Percentiles rank a stretch among this genome's conserved stretches.
Evolutionary conservation across 35 echinoderm and acorn worm genomes (phyloP).

Genomic region (Amphiura filiformis): DNA sequence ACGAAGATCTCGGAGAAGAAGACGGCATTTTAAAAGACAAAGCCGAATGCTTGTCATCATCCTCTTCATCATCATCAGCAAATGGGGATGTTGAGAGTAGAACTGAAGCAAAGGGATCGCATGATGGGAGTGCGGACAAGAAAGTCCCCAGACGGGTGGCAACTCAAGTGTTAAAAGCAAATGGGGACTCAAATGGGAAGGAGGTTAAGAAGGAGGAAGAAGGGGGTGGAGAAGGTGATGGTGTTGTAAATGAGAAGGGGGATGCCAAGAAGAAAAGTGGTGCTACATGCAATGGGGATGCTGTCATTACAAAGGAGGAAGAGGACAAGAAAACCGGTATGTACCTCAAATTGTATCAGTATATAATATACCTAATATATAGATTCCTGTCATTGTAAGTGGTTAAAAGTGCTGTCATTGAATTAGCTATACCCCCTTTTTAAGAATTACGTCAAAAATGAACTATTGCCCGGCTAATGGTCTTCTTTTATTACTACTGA

Average conservation of each 20-base stretch:
- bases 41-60: slow-evolving; percentile 16
- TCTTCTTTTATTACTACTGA: no score
- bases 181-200: slow-evolving; percentile 15
- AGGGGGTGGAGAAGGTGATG: slow-evolving; percentile 25
- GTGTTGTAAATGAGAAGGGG: slow-evolving; percentile 31
- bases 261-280: slow-evolving; percentile 20
- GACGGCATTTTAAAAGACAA: slow-evolving; percentile 6
- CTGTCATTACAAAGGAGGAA: not conserved
- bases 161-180: not conserved
- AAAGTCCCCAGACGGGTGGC: not conserved
- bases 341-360: no score
- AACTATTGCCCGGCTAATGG: no score
- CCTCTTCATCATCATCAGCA: not conserved
- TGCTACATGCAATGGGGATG: not conserved
- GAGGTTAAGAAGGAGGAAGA: slow-evolving; percentile 24
- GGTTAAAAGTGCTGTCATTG: no score
- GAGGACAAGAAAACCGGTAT: no score
- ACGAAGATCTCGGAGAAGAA: not conserved
- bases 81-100: slow-evolving; percentile 25
- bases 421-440: no score
- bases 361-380: no score
- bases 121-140: not conserved
- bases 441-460: no score
- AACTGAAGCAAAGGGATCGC: not conserved
- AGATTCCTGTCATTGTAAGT: no score